A percentile compares a stretch with the other conserved stretches of the same genome.
phyloP scores from a whole-genome alignment of 1,140 invertebrate species.

The Zaprionus ghesquierei region DNA sequence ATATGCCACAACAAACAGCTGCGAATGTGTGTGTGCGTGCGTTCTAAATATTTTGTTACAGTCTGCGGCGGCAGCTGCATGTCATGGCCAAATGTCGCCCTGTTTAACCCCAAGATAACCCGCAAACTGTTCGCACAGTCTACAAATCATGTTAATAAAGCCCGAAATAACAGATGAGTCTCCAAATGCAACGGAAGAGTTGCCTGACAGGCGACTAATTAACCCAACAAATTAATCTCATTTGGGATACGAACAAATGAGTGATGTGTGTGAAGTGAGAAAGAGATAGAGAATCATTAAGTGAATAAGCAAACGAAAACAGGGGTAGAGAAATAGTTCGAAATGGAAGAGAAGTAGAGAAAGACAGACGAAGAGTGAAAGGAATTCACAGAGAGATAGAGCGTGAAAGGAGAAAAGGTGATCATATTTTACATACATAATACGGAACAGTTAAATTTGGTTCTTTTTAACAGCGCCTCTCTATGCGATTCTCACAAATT shows the following conservation, averaged over 20 bases:
- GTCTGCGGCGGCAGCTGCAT: not conserved
- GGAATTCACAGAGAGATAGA: too few species aligned
- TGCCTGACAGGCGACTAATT: not conserved
- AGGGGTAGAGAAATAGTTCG: not conserved
- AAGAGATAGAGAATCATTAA: not conserved
- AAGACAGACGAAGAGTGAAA: too few species aligned
- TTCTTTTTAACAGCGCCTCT: too few species aligned
- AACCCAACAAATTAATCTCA: not conserved
- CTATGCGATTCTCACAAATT: too few species aligned
- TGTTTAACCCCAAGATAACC: conserved; percentile 33
- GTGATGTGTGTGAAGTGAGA: not conserved
- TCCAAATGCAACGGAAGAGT: conserved; percentile 24
- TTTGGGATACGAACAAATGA: not conserved
- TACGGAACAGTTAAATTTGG: too few species aligned
- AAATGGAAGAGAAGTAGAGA: not conserved
- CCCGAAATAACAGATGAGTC: conserved; percentile 26
- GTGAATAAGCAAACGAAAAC: too few species aligned
- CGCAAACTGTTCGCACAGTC: not conserved
- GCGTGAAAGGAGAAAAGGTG: too few species aligned
- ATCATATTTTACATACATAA: too few species aligned
- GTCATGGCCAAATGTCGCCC: not conserved
- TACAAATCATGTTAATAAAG: not conserved
- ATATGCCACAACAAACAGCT: not conserved
- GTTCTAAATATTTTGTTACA: conserved; percentile 23
- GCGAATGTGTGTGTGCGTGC: not conserved